phyloP scores from a whole-genome alignment of 37 sponge, comb jelly and placozoan genomes.

The Beroe ovata region DNA sequence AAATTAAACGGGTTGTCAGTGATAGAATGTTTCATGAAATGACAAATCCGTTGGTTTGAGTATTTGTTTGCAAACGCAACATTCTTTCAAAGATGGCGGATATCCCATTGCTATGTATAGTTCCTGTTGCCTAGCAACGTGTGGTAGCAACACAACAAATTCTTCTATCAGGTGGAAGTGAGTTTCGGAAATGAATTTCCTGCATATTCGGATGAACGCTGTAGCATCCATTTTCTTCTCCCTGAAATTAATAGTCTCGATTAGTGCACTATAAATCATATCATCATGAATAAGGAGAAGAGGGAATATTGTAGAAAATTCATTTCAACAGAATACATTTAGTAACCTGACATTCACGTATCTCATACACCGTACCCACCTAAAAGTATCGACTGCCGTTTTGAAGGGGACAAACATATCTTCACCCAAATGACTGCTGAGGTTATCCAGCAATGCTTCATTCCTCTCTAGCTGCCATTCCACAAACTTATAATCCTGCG shows the following conservation, averaged over 20 bases:
- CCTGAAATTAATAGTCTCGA: constrained; percentile 1
- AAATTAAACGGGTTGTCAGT: too few species aligned
- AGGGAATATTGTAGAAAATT: too few species aligned
- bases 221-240: not conserved
- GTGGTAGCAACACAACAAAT: not conserved
- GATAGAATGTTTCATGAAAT: too few species aligned
- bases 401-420: not conserved
- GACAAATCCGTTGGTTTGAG: not conserved
- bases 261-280: too few species aligned
- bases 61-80: constrained; percentile 1
- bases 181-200: not conserved
- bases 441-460: not conserved
- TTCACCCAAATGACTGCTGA: not conserved
- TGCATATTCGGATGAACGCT: constrained; percentile 4
- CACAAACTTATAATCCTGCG: too few species aligned
- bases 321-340: too few species aligned
- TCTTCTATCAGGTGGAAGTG: not conserved
- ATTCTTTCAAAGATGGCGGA: not conserved
- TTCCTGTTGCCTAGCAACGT: constrained; percentile 18
- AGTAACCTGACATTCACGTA: too few species aligned
- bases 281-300: too few species aligned
- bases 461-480: too few species aligned
- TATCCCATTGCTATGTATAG: constrained; percentile 17
- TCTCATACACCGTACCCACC: too few species aligned
- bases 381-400: not conserved